phyloP scores from a whole-genome alignment of 2,113 vertebrate genomes.

The Poecile atricapillus region DNA sequence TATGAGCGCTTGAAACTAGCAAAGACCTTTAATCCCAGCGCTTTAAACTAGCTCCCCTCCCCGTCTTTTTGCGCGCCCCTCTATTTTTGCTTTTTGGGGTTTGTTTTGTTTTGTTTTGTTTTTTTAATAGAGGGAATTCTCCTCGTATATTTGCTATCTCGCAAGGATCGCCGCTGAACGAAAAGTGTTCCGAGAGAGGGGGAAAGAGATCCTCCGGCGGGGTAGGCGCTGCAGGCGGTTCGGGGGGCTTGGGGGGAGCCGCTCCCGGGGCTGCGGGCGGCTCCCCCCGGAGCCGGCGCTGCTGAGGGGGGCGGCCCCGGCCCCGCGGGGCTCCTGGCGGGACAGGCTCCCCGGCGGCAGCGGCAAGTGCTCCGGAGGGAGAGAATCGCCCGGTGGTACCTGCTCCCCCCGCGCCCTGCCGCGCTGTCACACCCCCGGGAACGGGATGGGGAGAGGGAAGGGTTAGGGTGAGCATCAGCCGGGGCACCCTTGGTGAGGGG shows the following conservation, averaged over 20 bases:
- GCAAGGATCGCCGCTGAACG: neutral
- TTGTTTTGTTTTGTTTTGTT: neutral
- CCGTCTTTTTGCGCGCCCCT: neutral
- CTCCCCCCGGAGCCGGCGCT: neutral
- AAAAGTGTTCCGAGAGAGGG: neutral
- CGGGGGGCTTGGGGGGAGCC: no score
- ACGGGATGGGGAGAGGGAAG: neutral
- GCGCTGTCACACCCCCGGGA: neutral
- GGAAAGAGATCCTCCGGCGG: no score
- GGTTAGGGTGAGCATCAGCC: neutral
- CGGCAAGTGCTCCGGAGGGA: neutral
- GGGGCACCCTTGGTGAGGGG: fast-evolving
- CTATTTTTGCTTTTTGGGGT: neutral
- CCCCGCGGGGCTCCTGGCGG: neutral
- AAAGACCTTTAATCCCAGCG: neutral
- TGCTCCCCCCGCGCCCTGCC: no score
- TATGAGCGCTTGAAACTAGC: neutral
- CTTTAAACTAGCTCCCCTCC: neutral
- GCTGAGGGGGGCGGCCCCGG: neutral
- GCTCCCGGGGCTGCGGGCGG: neutral
- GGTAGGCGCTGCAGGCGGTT: neutral
- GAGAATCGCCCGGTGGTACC: fast-evolving
- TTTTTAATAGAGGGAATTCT: neutral
- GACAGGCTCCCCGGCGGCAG: neutral
- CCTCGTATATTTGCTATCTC: neutral